These are phyloP conservation scores for Macropodus opercularis DNA, from an alignment of 2,797 vertebrate genomes.

Conservation along the genomic window DNA sequence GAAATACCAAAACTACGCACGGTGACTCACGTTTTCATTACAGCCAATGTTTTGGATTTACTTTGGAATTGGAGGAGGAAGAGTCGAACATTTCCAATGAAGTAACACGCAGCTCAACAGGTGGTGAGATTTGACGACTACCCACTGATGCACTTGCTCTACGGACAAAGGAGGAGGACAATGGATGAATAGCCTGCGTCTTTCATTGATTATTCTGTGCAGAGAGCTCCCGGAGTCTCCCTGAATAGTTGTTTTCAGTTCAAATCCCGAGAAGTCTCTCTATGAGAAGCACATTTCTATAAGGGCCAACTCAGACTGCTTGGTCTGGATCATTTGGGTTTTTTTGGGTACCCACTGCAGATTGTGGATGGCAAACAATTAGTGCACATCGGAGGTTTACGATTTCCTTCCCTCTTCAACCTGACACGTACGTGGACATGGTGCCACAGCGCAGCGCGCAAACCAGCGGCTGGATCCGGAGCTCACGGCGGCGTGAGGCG, in stretches of 20 bases:
- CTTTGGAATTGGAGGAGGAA: not conserved
- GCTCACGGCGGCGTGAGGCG: slow-evolving; percentile 32
- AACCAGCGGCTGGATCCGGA: not conserved
- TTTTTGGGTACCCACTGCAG: not conserved
- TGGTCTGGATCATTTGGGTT: slow-evolving; percentile 17
- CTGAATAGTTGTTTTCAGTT: slow-evolving; percentile 56
- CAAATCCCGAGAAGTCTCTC: slow-evolving; percentile 48
- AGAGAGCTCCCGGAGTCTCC: slow-evolving; percentile 55
- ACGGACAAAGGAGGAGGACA: slow-evolving; percentile 59
- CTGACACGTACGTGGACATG: not conserved
- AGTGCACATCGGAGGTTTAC: not conserved
- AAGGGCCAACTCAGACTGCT: slow-evolving; percentile 15
- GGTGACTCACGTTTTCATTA: not conserved
- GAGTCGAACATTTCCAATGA: slow-evolving; percentile 2
- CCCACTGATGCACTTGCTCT: slow-evolving; percentile 44
- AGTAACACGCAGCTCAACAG: slow-evolving; percentile 49
- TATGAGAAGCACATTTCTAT: slow-evolving; percentile 25
- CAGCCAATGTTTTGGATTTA: not conserved
- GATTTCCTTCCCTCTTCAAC: not conserved
- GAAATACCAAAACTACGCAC: slow-evolving; percentile 7
- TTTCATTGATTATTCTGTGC: slow-evolving; percentile 58
- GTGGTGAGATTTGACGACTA: slow-evolving; percentile 41
- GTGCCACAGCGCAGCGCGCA: not conserved
- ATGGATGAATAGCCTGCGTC: slow-evolving; percentile 60
- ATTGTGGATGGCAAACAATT: not conserved